Percentiles rank a stretch among this genome's conserved stretches.
These are phyloP conservation scores for Mormyrops boulengeri DNA, from an alignment of 2,797 vertebrate species.

Conservation along the genomic window DNA sequence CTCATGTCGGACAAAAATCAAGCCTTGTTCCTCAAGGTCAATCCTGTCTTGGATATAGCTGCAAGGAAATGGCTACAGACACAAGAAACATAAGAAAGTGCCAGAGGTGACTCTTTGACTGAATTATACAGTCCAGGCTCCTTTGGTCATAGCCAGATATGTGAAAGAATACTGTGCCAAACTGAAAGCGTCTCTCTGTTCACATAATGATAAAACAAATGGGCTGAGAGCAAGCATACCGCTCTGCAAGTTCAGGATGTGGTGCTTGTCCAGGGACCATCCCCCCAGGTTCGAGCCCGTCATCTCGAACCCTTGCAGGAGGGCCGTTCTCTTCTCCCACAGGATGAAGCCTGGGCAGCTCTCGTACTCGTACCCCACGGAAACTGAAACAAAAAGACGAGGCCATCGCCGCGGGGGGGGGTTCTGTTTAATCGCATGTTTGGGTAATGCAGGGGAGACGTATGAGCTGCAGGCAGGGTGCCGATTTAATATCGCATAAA, in stretches of 20 bases:
- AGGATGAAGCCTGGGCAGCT: constrained; percentile 80
- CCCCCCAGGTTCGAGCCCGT: constrained; percentile 88
- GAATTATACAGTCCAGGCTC: not conserved
- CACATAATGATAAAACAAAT: not conserved
- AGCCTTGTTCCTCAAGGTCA: not conserved
- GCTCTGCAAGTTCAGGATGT: constrained; percentile 85
- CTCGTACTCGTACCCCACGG: constrained; percentile 93
- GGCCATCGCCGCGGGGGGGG: not conserved
- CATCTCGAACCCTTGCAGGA: constrained; percentile 91
- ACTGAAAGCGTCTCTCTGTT: not conserved
- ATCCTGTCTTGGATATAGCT: not conserved
- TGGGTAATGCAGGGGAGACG: not conserved
- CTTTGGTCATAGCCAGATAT: not conserved
- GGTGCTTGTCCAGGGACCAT: constrained; percentile 93
- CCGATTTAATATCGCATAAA: not conserved
- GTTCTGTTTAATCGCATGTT: not conserved
- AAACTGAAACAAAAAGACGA: constrained; percentile 64
- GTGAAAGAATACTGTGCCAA: too few species aligned
- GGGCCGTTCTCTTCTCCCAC: constrained; percentile 84
- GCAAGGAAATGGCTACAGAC: not conserved
- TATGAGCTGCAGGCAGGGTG: not conserved
- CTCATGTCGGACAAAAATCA: not conserved
- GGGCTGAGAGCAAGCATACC: constrained; percentile 60
- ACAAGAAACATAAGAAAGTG: not conserved
- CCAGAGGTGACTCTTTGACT: not conserved